phyloP scores from a whole-genome alignment of 1,140 invertebrate genomes.

The Nasonia vitripennis region DNA sequence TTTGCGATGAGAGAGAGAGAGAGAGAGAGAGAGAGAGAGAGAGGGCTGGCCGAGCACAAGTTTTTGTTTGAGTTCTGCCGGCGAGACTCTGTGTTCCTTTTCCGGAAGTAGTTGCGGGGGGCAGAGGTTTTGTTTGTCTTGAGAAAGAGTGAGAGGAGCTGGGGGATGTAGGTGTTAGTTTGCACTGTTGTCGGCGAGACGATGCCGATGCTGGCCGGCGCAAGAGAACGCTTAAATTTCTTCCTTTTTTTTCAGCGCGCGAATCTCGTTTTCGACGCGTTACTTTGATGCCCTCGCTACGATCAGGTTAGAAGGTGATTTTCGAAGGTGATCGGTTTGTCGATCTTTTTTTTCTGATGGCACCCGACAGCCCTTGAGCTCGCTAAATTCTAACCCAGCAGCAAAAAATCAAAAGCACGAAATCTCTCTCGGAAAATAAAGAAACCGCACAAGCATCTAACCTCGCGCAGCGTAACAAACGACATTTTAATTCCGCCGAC shows the following conservation, averaged over 20 bases:
- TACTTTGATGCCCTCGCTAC: background rate
- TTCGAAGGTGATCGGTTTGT: no score
- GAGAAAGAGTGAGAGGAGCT: background rate
- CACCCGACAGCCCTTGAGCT: background rate
- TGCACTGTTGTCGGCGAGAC: background rate
- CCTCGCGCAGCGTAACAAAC: background rate
- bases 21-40: background rate
- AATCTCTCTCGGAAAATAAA: background rate
- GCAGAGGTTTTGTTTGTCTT: background rate
- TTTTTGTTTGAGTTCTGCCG: conserved; percentile 14
- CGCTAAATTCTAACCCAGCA: no score
- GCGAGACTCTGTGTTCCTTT: conserved; percentile 24
- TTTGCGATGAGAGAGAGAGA: background rate
- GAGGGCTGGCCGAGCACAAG: background rate
- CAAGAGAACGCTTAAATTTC: background rate
- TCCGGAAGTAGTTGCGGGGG: conserved; percentile 15
- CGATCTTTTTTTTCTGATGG: no score
- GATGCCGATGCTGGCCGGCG: background rate
- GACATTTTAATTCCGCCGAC: conserved; percentile 16
- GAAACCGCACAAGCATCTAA: no score
- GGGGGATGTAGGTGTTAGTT: conserved; percentile 25
- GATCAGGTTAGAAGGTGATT: no score
- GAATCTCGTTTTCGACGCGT: background rate
- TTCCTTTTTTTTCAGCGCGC: background rate
- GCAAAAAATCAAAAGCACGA: no score